Percentiles rank a stretch among this genome's conserved stretches.
Evolutionary conservation across 2,888 invertebrate species (phyloP).

Genomic region (Apoderus coryli): DNA sequence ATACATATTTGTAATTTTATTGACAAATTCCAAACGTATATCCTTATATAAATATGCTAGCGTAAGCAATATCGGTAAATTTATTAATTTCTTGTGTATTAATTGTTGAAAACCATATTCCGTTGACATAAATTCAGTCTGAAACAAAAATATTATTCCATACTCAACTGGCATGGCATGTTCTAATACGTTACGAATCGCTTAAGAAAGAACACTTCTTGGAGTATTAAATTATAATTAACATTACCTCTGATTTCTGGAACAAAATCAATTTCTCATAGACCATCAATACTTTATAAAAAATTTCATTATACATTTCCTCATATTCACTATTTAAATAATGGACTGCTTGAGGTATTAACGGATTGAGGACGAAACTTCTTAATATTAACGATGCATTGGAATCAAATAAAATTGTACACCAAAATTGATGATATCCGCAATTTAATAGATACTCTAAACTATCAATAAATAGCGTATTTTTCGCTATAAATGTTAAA

Average conservation of each 20-base stretch:
- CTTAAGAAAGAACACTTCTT: neutral
- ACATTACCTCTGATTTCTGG: constrained; percentile 60
- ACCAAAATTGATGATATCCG: constrained; percentile 32
- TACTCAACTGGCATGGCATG: too few species aligned
- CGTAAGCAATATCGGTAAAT: constrained; percentile 25
- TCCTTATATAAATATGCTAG: constrained; percentile 25
- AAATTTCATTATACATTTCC: constrained; percentile 40
- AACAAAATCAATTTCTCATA: constrained; percentile 65
- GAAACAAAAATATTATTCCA: too few species aligned
- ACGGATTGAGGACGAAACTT: constrained; percentile 26
- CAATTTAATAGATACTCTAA: constrained; percentile 27
- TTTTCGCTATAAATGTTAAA: constrained; percentile 21
- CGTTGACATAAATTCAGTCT: constrained; percentile 28
- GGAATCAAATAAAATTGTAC: constrained; percentile 27
- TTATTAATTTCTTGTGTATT: constrained; percentile 25
- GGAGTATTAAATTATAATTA: constrained; percentile 9
- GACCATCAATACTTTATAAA: constrained; percentile 52
- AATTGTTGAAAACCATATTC: constrained; percentile 23
- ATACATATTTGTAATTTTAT: constrained; percentile 23
- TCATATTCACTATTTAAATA: constrained; percentile 32
- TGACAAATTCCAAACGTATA: constrained; percentile 23
- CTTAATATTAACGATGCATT: constrained; percentile 22
- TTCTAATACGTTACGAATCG: constrained; percentile 2
- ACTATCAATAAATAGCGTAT: constrained; percentile 23
- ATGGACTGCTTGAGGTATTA: constrained; percentile 29